phyloP scores from a whole-genome alignment of 2,113 vertebrate genomes.

The Casuarius casuarius region DNA sequence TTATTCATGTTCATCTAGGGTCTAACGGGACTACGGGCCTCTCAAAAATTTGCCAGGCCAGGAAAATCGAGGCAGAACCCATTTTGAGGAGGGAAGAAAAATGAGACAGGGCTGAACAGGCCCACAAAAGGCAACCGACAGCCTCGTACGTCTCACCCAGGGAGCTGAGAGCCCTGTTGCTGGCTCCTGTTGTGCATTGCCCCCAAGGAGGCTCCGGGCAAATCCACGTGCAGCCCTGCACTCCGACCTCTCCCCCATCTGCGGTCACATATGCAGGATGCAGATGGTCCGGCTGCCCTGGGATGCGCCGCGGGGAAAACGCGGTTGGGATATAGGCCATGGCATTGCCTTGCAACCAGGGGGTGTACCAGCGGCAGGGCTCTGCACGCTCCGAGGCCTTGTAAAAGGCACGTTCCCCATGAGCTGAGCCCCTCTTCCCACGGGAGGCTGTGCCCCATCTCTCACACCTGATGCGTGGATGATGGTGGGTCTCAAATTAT shows the following conservation, averaged over 20 bases:
- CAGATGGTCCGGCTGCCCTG: not conserved
- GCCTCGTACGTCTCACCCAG: not conserved
- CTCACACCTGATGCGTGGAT: not conserved
- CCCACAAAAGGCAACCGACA: not conserved
- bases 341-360: not conserved
- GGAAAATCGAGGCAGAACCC: constrained; percentile 40
- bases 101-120: not conserved
- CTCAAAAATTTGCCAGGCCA: constrained; percentile 54
- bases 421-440: not conserved
- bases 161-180: not conserved
- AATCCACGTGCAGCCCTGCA: not conserved
- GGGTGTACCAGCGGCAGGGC: not conserved
- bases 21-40: constrained; percentile 59
- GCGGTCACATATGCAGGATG: not conserved
- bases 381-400: not conserved
- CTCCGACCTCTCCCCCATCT: not conserved
- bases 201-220: fast-evolving
- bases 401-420: not conserved
- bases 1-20: constrained; percentile 65
- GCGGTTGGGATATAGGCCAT: not conserved
- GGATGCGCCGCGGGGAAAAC: not conserved
- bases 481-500: not conserved
- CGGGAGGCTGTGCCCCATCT: not conserved
- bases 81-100: constrained; percentile 14
- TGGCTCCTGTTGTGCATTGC: not conserved